These are phyloP conservation scores for Botrylloides violaceus DNA, from an alignment of 23 tunicate species.

Conservation along the genomic window DNA sequence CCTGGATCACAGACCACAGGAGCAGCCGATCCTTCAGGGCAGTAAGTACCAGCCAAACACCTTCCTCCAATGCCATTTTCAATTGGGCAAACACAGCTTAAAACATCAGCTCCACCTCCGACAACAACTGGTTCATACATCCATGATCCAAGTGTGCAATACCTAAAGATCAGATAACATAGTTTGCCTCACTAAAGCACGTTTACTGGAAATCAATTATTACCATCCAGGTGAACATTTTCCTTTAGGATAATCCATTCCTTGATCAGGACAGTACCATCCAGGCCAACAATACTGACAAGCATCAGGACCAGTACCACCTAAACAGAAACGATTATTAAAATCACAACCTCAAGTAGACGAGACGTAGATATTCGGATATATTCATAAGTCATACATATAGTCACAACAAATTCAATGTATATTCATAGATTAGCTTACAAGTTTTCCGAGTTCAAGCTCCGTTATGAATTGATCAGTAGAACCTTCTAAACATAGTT, in stretches of 20 bases:
- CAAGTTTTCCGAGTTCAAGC: too few species aligned
- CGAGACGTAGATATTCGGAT: too few species aligned
- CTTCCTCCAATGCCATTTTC: constrained; percentile 76
- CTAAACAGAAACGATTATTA: constrained; percentile 19
- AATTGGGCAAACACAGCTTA: constrained; percentile 52
- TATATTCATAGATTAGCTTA: too few species aligned
- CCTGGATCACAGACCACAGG: constrained; percentile 81
- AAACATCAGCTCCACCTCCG: constrained; percentile 18
- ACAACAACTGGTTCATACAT: constrained; percentile 42
- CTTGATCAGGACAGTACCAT: constrained; percentile 60
- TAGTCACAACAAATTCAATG: too few species aligned
- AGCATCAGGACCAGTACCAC: constrained; percentile 34
- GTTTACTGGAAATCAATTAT: not conserved
- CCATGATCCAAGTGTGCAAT: constrained; percentile 73
- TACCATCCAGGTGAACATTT: constrained; percentile 86
- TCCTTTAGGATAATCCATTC: constrained; percentile 62
- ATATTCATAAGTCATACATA: too few species aligned
- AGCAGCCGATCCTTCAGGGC: constrained; percentile 67
- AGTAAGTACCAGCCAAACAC: constrained; percentile 68
- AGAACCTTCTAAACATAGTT: too few species aligned
- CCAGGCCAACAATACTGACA: constrained; percentile 77
- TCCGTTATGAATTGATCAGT: too few species aligned
- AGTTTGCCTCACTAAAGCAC: too few species aligned
- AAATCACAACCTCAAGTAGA: too few species aligned
- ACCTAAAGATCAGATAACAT: too few species aligned